These are phyloP conservation scores for Ennomos fuscantarius DNA, from an alignment of 2,888 invertebrate species.

Conservation along the genomic window DNA sequence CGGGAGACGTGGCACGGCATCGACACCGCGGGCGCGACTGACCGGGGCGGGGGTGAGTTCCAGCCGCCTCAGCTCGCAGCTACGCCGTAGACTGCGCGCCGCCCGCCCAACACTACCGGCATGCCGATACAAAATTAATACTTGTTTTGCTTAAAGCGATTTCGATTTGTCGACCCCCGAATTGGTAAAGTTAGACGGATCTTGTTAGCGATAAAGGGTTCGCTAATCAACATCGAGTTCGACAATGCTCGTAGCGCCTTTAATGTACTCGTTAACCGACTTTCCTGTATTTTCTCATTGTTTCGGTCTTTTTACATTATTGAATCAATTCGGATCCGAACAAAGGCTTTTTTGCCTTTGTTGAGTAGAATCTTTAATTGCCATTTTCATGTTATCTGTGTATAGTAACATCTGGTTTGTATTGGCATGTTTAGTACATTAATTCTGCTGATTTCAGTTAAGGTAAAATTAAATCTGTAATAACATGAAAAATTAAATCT, in stretches of 20 bases:
- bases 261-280: conserved; percentile 46
- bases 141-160: conserved; percentile 84
- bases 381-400: conserved; percentile 7
- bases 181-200: conserved; percentile 80
- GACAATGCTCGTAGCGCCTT: conserved; percentile 47
- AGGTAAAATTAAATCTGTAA: background rate
- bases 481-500: conserved; percentile 22
- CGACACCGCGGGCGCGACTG: conserved; percentile 71
- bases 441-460: background rate
- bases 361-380: conserved; percentile 21
- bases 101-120: conserved; percentile 59
- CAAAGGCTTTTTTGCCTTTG: conserved; percentile 28
- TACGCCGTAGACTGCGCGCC: conserved; percentile 69
- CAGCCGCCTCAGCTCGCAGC: conserved; percentile 16
- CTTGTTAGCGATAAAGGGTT: conserved; percentile 83
- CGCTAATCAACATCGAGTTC: conserved; percentile 68
- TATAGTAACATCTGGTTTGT: background rate
- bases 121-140: conserved; percentile 83
- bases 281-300: conserved; percentile 30
- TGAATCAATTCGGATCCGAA: conserved; percentile 25
- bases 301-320: conserved; percentile 27
- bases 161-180: conserved; percentile 82
- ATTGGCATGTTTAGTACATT: background rate
- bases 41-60: conserved; percentile 65
- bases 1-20: conserved; percentile 60